Percentiles rank a stretch among this genome's conserved stretches.
Evolutionary conservation across 2,113 vertebrate species (phyloP).

Genomic region (Myxocyprinus asiaticus): DNA sequence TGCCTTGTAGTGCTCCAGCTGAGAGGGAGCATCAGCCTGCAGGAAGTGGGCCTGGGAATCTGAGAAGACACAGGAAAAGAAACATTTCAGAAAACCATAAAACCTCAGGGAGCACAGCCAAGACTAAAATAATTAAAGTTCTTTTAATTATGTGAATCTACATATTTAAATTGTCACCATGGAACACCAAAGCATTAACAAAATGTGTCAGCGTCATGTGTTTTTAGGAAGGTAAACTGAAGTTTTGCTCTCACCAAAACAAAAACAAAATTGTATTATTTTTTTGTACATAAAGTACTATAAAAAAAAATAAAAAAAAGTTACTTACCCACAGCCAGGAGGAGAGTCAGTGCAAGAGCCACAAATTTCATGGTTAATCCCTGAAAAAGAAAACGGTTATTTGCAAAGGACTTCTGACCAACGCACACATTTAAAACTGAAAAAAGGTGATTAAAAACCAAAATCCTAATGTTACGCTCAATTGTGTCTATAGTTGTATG

Average conservation of each 20-base stretch:
- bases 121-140: background rate
- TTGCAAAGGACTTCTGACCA: background rate
- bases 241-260: too few species aligned
- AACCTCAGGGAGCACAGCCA: background rate
- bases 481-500: too few species aligned
- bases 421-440: too few species aligned
- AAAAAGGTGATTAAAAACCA: too few species aligned
- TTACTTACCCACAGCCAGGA: slow-evolving; percentile 62
- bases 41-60: slow-evolving; percentile 57
- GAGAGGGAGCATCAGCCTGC: slow-evolving; percentile 57
- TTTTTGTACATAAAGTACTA: background rate
- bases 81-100: background rate
- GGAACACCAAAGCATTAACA: background rate
- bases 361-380: slow-evolving; percentile 59
- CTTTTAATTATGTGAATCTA: background rate
- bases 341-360: slow-evolving; percentile 58
- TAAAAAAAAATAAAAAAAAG: background rate
- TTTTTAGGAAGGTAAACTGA: too few species aligned
- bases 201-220: too few species aligned
- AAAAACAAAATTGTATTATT: too few species aligned
- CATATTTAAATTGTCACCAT: background rate
- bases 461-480: too few species aligned
- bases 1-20: slow-evolving; percentile 54
- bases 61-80: slow-evolving; percentile 27
- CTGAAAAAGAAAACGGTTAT: slow-evolving; percentile 27